phyloP scores from a whole-genome alignment of 2,888 invertebrate species.

The Rhagonycha fulva region DNA sequence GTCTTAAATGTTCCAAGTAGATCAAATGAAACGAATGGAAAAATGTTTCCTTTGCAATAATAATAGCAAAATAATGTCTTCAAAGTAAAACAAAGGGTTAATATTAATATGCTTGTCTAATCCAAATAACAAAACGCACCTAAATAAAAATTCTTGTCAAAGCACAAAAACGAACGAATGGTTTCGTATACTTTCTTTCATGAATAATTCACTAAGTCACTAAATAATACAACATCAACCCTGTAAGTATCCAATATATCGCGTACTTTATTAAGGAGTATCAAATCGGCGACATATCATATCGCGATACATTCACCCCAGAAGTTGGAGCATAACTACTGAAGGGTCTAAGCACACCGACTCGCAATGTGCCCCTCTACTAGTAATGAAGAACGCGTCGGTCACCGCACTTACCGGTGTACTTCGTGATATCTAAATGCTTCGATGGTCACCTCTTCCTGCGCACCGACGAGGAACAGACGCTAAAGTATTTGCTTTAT shows the following conservation, averaged over 20 bases:
- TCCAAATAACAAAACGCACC: not conserved
- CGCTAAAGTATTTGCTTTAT: not conserved
- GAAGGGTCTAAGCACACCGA: constrained; percentile 31
- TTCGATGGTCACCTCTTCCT: constrained; percentile 33
- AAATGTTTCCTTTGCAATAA: not conserved
- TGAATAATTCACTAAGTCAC: not conserved
- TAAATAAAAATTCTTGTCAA: not conserved
- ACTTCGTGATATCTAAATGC: constrained; percentile 31
- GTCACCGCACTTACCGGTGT: constrained; percentile 36
- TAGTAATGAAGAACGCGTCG: constrained; percentile 28
- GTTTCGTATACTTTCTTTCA: not conserved
- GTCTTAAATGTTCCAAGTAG: constrained; percentile 3
- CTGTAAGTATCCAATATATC: constrained; percentile 6
- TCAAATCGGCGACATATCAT: constrained; percentile 14
- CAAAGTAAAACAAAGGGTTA: not conserved
- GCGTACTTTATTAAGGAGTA: constrained; percentile 15
- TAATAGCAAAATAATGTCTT: not conserved
- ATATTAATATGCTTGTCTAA: not conserved
- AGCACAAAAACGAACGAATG: not conserved
- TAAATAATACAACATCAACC: not conserved
- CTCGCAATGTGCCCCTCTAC: constrained; percentile 31
- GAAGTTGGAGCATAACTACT: constrained; percentile 36
- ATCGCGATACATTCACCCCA: constrained; percentile 25
- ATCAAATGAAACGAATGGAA: not conserved
- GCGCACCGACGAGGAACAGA: constrained; percentile 18